Percentiles rank a stretch among this genome's conserved stretches.
Evolutionary conservation across 2,888 invertebrate species (phyloP).

Genomic region (Hermaeophaga mercurialis): DNA sequence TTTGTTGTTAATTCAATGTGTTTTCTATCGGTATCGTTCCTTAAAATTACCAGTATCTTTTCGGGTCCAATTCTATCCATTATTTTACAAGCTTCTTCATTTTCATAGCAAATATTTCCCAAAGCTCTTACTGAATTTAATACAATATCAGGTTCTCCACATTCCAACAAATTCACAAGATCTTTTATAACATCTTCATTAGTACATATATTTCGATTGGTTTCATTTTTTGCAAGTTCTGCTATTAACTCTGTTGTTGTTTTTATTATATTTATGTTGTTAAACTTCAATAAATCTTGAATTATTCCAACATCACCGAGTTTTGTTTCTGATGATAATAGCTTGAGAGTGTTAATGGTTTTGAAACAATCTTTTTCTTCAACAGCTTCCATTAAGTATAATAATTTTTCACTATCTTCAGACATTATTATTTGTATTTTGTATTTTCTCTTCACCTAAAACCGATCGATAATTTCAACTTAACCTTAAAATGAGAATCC

Average conservation of each 20-base stretch:
- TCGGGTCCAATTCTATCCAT: constrained; percentile 50
- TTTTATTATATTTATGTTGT: constrained; percentile 61
- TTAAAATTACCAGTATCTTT: constrained; percentile 46
- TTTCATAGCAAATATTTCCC: constrained; percentile 89
- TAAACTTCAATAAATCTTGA: constrained; percentile 56
- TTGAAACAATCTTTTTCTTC: constrained; percentile 52
- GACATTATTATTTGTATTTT: background rate
- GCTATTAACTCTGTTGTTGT: constrained; percentile 75
- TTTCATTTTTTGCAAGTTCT: constrained; percentile 79
- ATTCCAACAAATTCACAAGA: constrained; percentile 63
- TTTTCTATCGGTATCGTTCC: constrained; percentile 39
- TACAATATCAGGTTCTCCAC: constrained; percentile 60
- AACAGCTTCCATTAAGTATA: constrained; percentile 22
- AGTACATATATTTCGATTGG: constrained; percentile 74
- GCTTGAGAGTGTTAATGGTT: constrained; percentile 59
- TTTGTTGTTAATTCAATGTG: constrained; percentile 58
- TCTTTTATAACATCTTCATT: constrained; percentile 64
- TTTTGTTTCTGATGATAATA: constrained; percentile 58
- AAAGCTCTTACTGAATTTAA: constrained; percentile 82
- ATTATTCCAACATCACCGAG: constrained; percentile 59
- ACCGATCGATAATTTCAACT: constrained; percentile 8
- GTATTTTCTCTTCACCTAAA: background rate
- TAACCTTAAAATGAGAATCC: no score
- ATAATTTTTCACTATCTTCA: constrained; percentile 12
- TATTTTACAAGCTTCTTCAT: constrained; percentile 70